phyloP scores from a whole-genome alignment of 1,140 invertebrate genomes.

The Bombus difficillimus region DNA sequence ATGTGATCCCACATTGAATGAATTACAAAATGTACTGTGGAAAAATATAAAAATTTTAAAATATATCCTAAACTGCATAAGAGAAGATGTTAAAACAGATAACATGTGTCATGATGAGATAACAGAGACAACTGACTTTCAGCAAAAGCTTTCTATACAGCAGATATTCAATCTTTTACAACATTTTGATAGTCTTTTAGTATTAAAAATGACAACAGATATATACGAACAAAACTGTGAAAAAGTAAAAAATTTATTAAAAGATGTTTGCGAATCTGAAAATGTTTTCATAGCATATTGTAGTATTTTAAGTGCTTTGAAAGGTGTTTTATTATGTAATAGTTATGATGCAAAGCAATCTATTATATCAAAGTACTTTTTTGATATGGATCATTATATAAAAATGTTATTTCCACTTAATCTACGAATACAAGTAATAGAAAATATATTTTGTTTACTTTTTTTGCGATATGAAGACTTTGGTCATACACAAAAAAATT shows the following conservation, averaged over 20 bases:
- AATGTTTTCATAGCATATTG: slow-evolving; percentile 70
- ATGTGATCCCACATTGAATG: slow-evolving; percentile 59
- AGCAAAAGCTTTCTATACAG: slow-evolving; percentile 64
- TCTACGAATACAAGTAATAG: slow-evolving; percentile 71
- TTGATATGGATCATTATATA: slow-evolving; percentile 64
- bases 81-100: not conserved
- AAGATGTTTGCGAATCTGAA: slow-evolving; percentile 51
- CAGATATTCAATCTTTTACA: slow-evolving; percentile 64
- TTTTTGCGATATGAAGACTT: slow-evolving; percentile 76
- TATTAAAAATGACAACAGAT: slow-evolving; percentile 71
- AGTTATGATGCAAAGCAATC: slow-evolving; percentile 60
- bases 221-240: slow-evolving; percentile 68
- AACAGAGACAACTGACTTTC: not conserved
- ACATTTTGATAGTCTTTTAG: slow-evolving; percentile 64
- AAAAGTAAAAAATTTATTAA: slow-evolving; percentile 67
- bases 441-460: slow-evolving; percentile 77
- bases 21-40: slow-evolving; percentile 58
- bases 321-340: slow-evolving; percentile 69
- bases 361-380: slow-evolving; percentile 53
- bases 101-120: slow-evolving; percentile 22
- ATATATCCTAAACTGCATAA: slow-evolving; percentile 69
- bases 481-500: slow-evolving; percentile 39
- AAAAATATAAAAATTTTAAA: slow-evolving; percentile 65
- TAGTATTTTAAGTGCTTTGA: slow-evolving; percentile 70
- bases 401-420: slow-evolving; percentile 64